Conservation (phyloP, 2,888 invertebrate species). For the Hirtodrosophila duncani region DNA sequence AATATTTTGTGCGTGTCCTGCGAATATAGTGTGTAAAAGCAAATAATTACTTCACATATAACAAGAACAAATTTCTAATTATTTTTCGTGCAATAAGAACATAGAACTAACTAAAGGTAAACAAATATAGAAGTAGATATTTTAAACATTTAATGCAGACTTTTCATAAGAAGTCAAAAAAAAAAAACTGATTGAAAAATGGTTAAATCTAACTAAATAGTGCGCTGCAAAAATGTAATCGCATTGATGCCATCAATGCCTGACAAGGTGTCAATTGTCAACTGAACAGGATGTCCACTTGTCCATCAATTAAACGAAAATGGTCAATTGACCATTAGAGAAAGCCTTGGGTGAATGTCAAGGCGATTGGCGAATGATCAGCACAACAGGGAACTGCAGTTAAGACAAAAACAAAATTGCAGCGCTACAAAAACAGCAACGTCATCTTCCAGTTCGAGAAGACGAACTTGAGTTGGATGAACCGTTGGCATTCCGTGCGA, state of each 20-base stretch:
- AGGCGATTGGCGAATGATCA: conserved; percentile 27
- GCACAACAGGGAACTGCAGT: conserved; percentile 21
- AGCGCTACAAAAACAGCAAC: conserved; percentile 26
- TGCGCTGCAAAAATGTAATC: conserved; percentile 26
- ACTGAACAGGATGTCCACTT: conserved; percentile 60
- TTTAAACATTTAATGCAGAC: too few relatives aligned
- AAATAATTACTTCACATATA: neutral
- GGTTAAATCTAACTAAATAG: conserved; percentile 8
- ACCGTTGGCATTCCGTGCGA: conserved; percentile 52
- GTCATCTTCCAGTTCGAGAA: conserved; percentile 34
- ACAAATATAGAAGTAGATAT: too few relatives aligned
- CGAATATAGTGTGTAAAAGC: conserved; percentile 28
- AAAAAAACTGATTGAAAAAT: conserved; percentile 10
- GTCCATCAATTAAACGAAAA: conserved; percentile 68
- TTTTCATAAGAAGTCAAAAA: conserved; percentile 17
- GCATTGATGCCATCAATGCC: conserved; percentile 39
- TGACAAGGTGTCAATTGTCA: conserved; percentile 62
- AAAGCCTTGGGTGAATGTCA: conserved; percentile 64
- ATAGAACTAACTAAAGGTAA: too few relatives aligned
- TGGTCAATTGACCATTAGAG: conserved; percentile 66
- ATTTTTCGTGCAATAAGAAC: conserved; percentile 19
- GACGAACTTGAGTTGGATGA: conserved; percentile 26
- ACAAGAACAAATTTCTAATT: neutral
- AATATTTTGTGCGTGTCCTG: conserved; percentile 46
- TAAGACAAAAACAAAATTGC: conserved; percentile 11